phyloP scores from a whole-genome alignment of 2,888 invertebrate genomes.

The Eumerus sabulonum region DNA sequence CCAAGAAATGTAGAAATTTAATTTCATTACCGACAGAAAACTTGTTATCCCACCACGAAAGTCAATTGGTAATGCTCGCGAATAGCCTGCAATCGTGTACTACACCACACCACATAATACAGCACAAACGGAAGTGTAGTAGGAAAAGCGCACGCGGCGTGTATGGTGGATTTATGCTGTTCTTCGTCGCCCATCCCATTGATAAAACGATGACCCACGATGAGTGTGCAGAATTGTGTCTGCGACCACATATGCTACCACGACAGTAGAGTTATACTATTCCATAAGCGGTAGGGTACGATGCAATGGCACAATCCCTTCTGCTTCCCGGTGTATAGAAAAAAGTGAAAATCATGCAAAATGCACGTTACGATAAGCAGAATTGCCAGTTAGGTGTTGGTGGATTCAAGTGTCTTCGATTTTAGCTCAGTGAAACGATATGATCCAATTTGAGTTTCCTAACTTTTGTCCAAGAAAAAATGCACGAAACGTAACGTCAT shows the following conservation, averaged over 20 bases:
- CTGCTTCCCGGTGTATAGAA: slow-evolving; percentile 5
- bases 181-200: slow-evolving; percentile 59
- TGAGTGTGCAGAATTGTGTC: slow-evolving; percentile 53
- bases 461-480: too few species aligned
- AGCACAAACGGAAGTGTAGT: slow-evolving; percentile 52
- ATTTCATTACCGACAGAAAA: slow-evolving; percentile 21
- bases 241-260: slow-evolving; percentile 43
- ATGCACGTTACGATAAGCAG: background rate
- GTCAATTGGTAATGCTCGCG: slow-evolving; percentile 45
- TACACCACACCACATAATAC: slow-evolving; percentile 11
- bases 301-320: slow-evolving; percentile 25
- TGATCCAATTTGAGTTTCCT: too few species aligned
- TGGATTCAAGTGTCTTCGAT: background rate
- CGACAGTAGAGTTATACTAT: slow-evolving; percentile 2
- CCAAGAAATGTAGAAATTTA: too few species aligned
- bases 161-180: slow-evolving; percentile 43
- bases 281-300: background rate
- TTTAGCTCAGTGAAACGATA: too few species aligned
- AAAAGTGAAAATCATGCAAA: background rate
- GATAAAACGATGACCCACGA: slow-evolving; percentile 37
- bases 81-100: slow-evolving; percentile 4
- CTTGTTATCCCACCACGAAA: slow-evolving; percentile 59
- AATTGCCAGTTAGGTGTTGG: slow-evolving; percentile 25
- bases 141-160: slow-evolving; percentile 33
- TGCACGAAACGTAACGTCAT: too few species aligned